Evolutionary conservation across 2,797 vertebrate species (phyloP), one percentile per base, ranked within the genome.

Genomic region (Emys orbicularis): DNA sequence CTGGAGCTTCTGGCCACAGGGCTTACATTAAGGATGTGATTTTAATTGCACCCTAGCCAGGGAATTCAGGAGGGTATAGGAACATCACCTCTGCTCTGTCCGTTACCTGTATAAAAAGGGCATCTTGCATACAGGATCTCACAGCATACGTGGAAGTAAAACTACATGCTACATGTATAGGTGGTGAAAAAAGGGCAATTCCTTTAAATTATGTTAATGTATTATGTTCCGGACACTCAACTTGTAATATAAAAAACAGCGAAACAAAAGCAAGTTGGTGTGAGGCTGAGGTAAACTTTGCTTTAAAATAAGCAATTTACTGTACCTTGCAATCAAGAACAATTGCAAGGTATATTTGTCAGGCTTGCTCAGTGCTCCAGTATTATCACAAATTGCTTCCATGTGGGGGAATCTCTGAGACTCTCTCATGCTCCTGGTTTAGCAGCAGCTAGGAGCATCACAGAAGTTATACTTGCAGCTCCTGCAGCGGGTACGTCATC

Each of bases 211-310:
- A 89, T 74, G 56, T 92, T 84, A 61, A 61, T 61, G 88, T 94
- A 89, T 93, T 37, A 90, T 86, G 76, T 94, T 92, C 93, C 95
- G 93, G 95, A 92, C 92, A 93, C 50, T 96, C 87, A 95, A 88
- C 21, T 72, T 72, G 34, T 90, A 94, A 57, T 97, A 95, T 54
- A 54, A 94, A 90, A 95, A 41, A 86, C 77, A 68, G 21, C 23
- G 6, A 95, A 96, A 41, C 87, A n/a, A 96, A 97, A 94, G 86
- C 79, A 95, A 97, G 54, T 37, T 52, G 59, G 16, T 96, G 74
- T 34, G 81, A 96, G 21, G 91, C 29, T 92, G 82, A 95, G 59
- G 74, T 21, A 95, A 90, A 86, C 87, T 92, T 92, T 79, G 93
- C 44, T 61, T 89, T 94, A 50, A 96, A 93, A 90, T 41, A 90